These are phyloP conservation scores for Hassar affinis DNA, from an alignment of 2,113 vertebrate species.

Conservation along the genomic window DNA sequence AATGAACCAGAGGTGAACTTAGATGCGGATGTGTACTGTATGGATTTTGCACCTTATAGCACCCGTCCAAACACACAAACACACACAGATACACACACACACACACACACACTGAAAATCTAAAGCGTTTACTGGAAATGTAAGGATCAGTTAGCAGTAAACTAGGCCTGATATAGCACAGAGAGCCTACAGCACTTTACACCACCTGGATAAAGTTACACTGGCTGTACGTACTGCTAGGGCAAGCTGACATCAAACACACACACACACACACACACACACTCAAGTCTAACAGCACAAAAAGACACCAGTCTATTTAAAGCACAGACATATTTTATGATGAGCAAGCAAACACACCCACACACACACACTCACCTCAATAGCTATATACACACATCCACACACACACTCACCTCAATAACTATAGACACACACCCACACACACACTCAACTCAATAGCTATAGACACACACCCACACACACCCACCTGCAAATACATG, in stretches of 20 bases:
- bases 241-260: constrained; percentile 3
- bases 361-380: neutral
- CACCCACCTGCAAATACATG: too few relatives aligned
- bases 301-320: neutral
- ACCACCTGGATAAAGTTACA: constrained; percentile 15
- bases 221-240: neutral
- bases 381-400: neutral
- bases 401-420: neutral
- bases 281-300: neutral
- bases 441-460: neutral
- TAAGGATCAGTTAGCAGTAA: constrained; percentile 1
- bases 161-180: neutral
- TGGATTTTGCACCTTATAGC: neutral
- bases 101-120: neutral
- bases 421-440: neutral
- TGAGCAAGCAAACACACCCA: constrained; percentile 13
- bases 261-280: constrained; percentile 34
- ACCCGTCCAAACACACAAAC: neutral
- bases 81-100: constrained; percentile 4
- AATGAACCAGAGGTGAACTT: neutral
- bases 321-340: neutral
- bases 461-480: neutral
- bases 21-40: neutral
- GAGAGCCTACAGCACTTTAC: constrained; percentile 1
- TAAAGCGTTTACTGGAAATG: neutral